Percentiles rank a stretch among this genome's conserved stretches.
Evolutionary conservation across 2,113 vertebrate species (phyloP).

Genomic region (Phrynocephalus versicolor): DNA sequence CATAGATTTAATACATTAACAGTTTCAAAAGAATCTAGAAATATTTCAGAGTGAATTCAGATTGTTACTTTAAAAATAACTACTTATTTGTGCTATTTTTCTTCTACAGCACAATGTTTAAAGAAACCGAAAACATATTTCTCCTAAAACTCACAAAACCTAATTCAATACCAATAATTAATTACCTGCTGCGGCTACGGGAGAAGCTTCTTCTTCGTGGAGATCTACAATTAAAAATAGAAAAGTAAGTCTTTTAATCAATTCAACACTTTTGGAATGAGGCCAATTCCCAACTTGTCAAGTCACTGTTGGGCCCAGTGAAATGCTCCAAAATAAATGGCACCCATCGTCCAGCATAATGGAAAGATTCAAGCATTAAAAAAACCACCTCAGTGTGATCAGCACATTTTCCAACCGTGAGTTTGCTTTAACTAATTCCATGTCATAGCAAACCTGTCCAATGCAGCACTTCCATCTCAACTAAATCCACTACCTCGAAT

Average conservation of each 20-base stretch:
- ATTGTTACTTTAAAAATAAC: neutral
- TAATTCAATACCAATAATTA: neutral
- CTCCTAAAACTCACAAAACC: neutral
- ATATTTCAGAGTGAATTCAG: neutral
- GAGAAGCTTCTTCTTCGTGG: slow-evolving; percentile 97
- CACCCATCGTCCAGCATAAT: slow-evolving; percentile 81
- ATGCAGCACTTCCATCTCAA: slow-evolving; percentile 78
- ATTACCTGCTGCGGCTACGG: slow-evolving; percentile 96
- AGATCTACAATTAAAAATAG: slow-evolving; percentile 87
- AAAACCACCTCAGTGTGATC: slow-evolving; percentile 79
- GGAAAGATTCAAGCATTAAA: slow-evolving; percentile 80
- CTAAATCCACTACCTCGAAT: slow-evolving; percentile 80
- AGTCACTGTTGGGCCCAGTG: slow-evolving; percentile 83
- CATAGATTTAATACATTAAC: too few species aligned
- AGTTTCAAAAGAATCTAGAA: too few species aligned
- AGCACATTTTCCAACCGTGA: slow-evolving; percentile 79
- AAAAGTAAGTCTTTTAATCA: slow-evolving; percentile 70
- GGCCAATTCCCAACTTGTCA: slow-evolving; percentile 83
- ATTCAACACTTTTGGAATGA: slow-evolving; percentile 65
- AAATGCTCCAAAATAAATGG: slow-evolving; percentile 78
- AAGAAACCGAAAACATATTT: neutral
- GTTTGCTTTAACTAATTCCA: slow-evolving; percentile 77
- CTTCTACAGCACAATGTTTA: neutral
- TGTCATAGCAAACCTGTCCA: slow-evolving; percentile 81
- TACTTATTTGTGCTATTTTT: neutral